These are phyloP conservation scores for Calameuta pallipes DNA, from an alignment of 2,888 invertebrate species.

Conservation along the genomic window DNA sequence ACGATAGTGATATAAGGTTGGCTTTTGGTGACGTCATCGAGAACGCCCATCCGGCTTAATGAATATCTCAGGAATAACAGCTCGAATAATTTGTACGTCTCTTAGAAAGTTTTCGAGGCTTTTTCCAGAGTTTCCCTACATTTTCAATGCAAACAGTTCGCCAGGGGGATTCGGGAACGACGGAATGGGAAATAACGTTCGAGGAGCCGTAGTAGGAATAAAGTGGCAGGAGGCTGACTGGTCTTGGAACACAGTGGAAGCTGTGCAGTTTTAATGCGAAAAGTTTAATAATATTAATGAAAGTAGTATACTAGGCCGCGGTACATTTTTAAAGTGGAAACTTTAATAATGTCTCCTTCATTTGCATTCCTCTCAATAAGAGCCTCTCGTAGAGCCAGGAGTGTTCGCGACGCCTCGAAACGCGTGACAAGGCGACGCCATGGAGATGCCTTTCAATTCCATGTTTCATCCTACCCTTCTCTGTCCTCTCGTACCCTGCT, in stretches of 20 bases:
- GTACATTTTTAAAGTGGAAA: slow-evolving; percentile 37
- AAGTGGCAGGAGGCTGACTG: no score
- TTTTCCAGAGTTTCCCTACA: not conserved
- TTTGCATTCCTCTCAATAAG: slow-evolving; percentile 42
- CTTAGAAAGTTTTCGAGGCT: not conserved
- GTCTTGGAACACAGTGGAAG: not conserved
- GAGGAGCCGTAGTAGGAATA: not conserved
- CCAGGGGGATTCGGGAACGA: not conserved
- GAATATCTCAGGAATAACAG: not conserved
- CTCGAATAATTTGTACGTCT: not conserved
- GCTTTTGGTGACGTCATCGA: not conserved
- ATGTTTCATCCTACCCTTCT: not conserved
- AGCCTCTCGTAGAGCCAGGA: not conserved
- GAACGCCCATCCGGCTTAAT: not conserved
- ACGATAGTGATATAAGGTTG: not conserved
- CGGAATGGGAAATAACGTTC: not conserved
- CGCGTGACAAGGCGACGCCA: not conserved
- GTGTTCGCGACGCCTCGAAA: not conserved
- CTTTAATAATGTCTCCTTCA: slow-evolving; percentile 44
- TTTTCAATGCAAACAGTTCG: not conserved
- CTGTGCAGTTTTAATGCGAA: slow-evolving; percentile 2
- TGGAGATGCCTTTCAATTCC: not conserved
- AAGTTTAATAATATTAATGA: slow-evolving; percentile 49
- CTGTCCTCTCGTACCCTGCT: no score
- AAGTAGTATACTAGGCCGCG: slow-evolving; percentile 26